These are phyloP conservation scores for Passer domesticus DNA, from an alignment of 2,113 vertebrate species.

Conservation along the genomic window DNA sequence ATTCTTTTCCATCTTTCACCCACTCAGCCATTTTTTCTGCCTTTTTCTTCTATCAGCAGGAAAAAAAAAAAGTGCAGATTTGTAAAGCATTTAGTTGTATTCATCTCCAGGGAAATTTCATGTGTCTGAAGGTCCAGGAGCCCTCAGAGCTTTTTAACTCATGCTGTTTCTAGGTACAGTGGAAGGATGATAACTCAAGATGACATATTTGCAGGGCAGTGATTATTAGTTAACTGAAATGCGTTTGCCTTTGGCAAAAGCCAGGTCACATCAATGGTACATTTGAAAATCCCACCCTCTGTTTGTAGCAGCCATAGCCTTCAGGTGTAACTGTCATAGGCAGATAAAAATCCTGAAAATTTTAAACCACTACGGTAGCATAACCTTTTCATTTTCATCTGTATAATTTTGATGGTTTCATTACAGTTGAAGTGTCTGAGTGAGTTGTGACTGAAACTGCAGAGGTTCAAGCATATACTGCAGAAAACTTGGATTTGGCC, in stretches of 20 bases:
- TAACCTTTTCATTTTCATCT: not conserved
- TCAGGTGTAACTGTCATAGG: not conserved
- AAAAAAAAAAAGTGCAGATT: not conserved
- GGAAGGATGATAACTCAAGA: not conserved
- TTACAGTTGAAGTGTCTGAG: not conserved
- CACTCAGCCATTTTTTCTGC: not conserved
- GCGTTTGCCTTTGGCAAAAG: not conserved
- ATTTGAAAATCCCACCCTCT: not conserved
- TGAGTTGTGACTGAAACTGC: not conserved
- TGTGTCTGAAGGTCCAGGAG: not conserved
- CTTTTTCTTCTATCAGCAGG: not conserved
- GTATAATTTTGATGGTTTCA: not conserved
- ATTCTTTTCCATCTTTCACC: not conserved
- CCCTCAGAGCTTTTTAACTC: not conserved
- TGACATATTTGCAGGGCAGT: not conserved
- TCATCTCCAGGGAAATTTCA: not conserved
- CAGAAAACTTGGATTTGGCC: not conserved
- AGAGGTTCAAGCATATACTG: not conserved
- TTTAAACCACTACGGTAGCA: not conserved
- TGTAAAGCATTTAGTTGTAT: not conserved
- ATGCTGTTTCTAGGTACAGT: not conserved
- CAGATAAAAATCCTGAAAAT: not conserved
- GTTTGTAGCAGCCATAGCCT: not conserved
- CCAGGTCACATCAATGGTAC: not conserved
- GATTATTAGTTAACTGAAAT: not conserved